Evolutionary conservation across 2,113 vertebrate species (phyloP).

Genomic region (Ciconia stormi): DNA sequence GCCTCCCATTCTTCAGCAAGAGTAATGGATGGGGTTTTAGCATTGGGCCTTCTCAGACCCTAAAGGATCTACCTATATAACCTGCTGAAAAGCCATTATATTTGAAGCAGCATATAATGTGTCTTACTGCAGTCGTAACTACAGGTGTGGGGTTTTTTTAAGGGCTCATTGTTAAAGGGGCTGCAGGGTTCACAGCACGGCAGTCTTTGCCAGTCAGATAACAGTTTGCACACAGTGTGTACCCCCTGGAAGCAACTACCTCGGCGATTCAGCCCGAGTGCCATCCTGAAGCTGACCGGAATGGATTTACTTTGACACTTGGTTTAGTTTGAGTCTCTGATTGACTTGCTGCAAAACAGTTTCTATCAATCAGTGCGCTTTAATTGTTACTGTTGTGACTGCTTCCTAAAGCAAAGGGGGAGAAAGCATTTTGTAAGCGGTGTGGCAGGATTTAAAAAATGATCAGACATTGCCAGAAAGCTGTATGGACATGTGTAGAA

Average conservation of each 20-base stretch:
- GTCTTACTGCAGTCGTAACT: neutral
- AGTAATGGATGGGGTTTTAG: neutral
- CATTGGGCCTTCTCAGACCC: neutral
- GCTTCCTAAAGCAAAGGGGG: neutral
- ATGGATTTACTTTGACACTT: neutral
- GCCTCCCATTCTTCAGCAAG: neutral
- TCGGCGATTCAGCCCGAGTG: neutral
- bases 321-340: neutral
- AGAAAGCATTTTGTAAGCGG: neutral
- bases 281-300: neutral
- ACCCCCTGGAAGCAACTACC: neutral
- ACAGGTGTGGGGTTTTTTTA: neutral
- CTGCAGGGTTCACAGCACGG: neutral
- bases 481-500: neutral
- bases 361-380: neutral
- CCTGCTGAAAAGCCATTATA: neutral
- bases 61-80: neutral
- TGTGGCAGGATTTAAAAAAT: neutral
- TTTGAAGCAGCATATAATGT: neutral
- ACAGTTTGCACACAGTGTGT: neutral
- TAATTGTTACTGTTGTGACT: neutral
- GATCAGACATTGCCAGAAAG: neutral
- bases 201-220: neutral
- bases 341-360: neutral
- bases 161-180: neutral